Evolutionary conservation across 1,140 invertebrate species (phyloP).

Genomic region (Macrobrachium nipponense): DNA sequence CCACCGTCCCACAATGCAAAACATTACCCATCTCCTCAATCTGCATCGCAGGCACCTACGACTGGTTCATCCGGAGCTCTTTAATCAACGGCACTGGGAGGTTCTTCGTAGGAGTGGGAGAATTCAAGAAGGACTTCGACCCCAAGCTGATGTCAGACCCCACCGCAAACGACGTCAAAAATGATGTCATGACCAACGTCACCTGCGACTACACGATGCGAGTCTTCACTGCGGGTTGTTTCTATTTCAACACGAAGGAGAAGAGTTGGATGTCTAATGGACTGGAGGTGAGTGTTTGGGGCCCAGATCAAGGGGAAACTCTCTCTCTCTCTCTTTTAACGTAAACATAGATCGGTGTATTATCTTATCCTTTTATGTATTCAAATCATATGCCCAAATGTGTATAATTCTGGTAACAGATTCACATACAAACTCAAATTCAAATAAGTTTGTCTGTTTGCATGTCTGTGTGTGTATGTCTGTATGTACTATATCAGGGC

Average conservation of each 20-base stretch:
- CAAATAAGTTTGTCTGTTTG: too few relatives aligned
- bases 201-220: constrained; percentile 66
- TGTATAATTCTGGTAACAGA: too few relatives aligned
- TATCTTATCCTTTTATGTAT: too few relatives aligned
- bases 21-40: background rate
- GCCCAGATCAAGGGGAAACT: too few relatives aligned
- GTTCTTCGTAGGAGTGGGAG: constrained; percentile 65
- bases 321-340: too few relatives aligned
- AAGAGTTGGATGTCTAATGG: constrained; percentile 66
- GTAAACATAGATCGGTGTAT: too few relatives aligned
- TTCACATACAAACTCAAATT: too few relatives aligned
- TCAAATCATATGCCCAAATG: too few relatives aligned
- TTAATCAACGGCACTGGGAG: constrained; percentile 63
- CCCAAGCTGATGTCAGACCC: constrained; percentile 54
- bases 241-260: constrained; percentile 66
- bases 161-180: constrained; percentile 52
- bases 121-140: constrained; percentile 45
- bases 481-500: too few relatives aligned
- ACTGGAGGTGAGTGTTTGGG: constrained; percentile 64
- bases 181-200: constrained; percentile 51
- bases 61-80: background rate
- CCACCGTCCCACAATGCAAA: background rate
- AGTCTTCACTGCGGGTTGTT: constrained; percentile 67
- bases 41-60: background rate
- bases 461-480: too few relatives aligned